Evolutionary conservation across 2,888 invertebrate genomes (phyloP).

Genomic region (Melipona bicolor): DNA sequence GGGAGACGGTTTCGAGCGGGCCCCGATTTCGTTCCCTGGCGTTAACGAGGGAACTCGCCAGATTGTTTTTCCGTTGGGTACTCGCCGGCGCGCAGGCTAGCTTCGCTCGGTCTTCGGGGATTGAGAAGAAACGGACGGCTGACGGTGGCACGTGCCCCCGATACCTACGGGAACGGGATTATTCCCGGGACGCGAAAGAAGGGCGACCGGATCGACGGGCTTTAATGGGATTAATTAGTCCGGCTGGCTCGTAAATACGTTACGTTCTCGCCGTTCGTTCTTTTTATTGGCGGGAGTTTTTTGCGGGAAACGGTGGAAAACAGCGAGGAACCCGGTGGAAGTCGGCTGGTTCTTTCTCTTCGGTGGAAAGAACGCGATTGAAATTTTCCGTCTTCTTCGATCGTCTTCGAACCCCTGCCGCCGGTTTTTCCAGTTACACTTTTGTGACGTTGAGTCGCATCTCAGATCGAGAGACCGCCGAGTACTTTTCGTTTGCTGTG

Average conservation of each 20-base stretch:
- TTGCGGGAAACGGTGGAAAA: not conserved
- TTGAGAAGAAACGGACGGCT: not conserved
- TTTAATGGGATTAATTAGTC: constrained; percentile 30
- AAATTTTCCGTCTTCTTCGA: too few species aligned
- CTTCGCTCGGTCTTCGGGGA: not conserved
- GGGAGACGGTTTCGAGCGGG: not conserved
- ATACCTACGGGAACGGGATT: constrained; percentile 13
- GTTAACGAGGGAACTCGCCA: constrained; percentile 19
- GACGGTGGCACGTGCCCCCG: constrained; percentile 8
- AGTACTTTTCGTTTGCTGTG: too few species aligned
- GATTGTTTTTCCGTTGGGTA: constrained; percentile 31
- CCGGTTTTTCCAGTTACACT: too few species aligned
- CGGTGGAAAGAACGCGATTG: too few species aligned
- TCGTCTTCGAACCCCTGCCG: too few species aligned
- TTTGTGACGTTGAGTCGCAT: too few species aligned
- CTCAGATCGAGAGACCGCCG: too few species aligned
- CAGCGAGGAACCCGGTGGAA: not conserved
- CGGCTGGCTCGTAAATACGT: not conserved
- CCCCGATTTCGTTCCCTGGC: not conserved
- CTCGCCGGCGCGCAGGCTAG: not conserved
- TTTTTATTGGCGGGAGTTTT: not conserved
- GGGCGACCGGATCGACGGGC: not conserved
- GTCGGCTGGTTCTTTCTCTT: not conserved
- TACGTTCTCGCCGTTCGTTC: not conserved
- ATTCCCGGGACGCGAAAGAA: not conserved